Evolutionary conservation across 2,113 vertebrate genomes (phyloP).

Genomic region (Oncorhynchus nerka): DNA sequence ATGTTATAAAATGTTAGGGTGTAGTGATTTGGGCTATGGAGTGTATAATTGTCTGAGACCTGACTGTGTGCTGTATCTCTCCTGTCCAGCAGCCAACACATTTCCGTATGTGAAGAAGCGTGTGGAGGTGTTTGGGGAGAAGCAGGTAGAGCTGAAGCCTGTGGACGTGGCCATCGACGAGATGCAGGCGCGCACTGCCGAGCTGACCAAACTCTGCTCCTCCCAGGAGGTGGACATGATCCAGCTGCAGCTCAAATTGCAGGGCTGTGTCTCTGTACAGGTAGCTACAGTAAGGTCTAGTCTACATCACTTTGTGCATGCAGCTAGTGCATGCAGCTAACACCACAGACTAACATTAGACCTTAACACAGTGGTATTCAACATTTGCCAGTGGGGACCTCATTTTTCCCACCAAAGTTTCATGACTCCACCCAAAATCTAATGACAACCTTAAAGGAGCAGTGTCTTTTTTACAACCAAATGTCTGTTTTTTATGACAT

Average conservation of each 20-base stretch:
- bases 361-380: too few relatives aligned
- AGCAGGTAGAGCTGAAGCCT: slow-evolving; percentile 89
- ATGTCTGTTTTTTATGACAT: too few relatives aligned
- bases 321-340: too few relatives aligned
- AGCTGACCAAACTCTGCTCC: slow-evolving; percentile 88
- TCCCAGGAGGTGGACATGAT: slow-evolving; percentile 92
- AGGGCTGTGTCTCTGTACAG: slow-evolving; percentile 96
- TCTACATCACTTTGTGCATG: not conserved
- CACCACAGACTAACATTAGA: too few relatives aligned
- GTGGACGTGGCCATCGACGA: slow-evolving; percentile 95
- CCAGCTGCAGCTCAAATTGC: slow-evolving; percentile 93
- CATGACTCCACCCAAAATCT: too few relatives aligned
- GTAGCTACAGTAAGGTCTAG: slow-evolving; percentile 55
- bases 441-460: too few relatives aligned
- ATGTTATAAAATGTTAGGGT: too few relatives aligned
- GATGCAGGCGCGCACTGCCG: slow-evolving; percentile 87
- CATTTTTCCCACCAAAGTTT: too few relatives aligned
- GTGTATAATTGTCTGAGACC: not conserved
- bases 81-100: slow-evolving; percentile 79
- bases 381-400: too few relatives aligned
- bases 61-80: slow-evolving; percentile 20
- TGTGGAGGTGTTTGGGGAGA: slow-evolving; percentile 86
- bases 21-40: too few relatives aligned
- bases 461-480: too few relatives aligned
- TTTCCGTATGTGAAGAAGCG: slow-evolving; percentile 98